phyloP scores from a whole-genome alignment of 1,140 invertebrate species.

The Pogonognathellus flavescens region DNA sequence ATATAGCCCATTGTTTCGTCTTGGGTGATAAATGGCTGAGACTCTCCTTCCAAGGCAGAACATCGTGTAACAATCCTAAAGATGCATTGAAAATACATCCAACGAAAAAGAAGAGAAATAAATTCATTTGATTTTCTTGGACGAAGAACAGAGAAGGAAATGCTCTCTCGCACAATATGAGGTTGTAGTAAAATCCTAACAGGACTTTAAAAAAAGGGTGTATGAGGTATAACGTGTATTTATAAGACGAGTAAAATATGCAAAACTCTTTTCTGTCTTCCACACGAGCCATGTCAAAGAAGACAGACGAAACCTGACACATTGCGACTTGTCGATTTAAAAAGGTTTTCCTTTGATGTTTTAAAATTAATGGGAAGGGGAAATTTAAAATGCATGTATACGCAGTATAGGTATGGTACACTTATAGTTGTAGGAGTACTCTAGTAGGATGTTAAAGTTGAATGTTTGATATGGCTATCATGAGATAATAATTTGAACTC shows the following conservation, averaged over 20 bases:
- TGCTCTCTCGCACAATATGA: neutral
- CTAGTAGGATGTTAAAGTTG: neutral
- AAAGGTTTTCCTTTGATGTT: conserved; percentile 51
- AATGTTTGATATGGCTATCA: conserved; percentile 40
- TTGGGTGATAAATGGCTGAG: conserved; percentile 49
- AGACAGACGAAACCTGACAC: neutral
- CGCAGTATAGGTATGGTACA: neutral
- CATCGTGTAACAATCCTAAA: conserved; percentile 11
- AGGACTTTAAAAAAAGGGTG: no score
- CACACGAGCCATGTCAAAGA: neutral
- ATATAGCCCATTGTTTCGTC: conserved; percentile 53
- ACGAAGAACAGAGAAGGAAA: neutral
- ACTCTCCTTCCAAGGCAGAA: conserved; percentile 19
- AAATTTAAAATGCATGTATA: conserved; percentile 25
- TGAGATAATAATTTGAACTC: conserved; percentile 45
- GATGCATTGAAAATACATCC: conserved; percentile 19
- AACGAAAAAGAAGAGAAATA: conserved; percentile 6
- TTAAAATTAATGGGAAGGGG: conserved; percentile 50
- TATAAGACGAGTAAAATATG: no score
- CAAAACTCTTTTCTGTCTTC: neutral
- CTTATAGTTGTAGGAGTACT: neutral
- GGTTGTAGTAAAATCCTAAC: no score
- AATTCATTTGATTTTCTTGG: conserved; percentile 16
- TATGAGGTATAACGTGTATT: no score
- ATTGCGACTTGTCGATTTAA: conserved; percentile 32